Percentiles rank a stretch among this genome's conserved stretches.
Evolutionary conservation across 1,140 invertebrate species (phyloP).

Genomic region (Chymomyza costata): DNA sequence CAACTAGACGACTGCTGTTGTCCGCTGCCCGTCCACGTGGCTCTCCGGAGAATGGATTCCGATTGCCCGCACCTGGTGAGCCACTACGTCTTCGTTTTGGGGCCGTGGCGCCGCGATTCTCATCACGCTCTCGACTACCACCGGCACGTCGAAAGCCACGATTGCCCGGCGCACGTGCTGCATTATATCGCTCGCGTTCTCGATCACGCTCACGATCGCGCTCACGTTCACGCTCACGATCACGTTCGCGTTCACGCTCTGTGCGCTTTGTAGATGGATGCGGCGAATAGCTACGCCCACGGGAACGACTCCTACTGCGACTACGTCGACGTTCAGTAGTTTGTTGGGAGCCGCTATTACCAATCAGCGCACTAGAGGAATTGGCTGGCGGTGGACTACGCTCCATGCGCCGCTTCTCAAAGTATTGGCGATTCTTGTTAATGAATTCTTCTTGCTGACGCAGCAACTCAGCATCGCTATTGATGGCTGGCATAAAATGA

Average conservation of each 20-base stretch:
- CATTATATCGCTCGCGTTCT: conserved; percentile 20
- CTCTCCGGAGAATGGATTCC: conserved; percentile 56
- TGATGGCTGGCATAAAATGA: conserved; percentile 68
- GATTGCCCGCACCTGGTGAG: conserved; percentile 28
- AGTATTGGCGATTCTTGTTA: conserved; percentile 71
- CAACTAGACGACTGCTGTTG: conserved; percentile 29
- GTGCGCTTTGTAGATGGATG: conserved; percentile 55
- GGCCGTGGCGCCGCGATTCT: conserved; percentile 40
- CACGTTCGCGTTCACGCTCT: conserved; percentile 28
- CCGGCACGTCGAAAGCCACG: conserved; percentile 42
- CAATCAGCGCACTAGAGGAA: not conserved
- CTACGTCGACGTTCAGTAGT: conserved; percentile 33
- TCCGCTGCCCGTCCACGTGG: conserved; percentile 40
- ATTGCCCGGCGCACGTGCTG: conserved; percentile 9
- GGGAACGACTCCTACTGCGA: conserved; percentile 63
- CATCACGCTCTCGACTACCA: conserved; percentile 43
- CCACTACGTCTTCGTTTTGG: conserved; percentile 66
- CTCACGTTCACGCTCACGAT: conserved; percentile 53
- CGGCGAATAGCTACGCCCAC: conserved; percentile 70
- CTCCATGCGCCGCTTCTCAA: conserved; percentile 70
- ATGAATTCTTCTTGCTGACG: conserved; percentile 75
- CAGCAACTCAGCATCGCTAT: conserved; percentile 64
- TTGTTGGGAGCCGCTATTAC: not conserved
- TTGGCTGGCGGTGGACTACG: conserved; percentile 47
- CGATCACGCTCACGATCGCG: conserved; percentile 56